Conservation (phyloP, 92 coral and sea anemone species). For the Parazoanthus atlanticus region DNA sequence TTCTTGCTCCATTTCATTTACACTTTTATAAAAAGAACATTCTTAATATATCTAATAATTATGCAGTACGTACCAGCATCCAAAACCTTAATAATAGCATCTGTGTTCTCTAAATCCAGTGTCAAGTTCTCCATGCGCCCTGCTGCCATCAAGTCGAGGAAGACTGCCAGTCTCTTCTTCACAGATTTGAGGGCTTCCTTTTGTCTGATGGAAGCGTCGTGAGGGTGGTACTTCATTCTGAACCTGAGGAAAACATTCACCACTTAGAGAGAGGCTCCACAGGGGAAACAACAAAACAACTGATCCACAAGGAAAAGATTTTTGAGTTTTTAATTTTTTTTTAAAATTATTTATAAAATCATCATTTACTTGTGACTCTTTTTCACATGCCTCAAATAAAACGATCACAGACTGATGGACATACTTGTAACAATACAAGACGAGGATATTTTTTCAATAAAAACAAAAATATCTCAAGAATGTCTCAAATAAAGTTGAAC, state of each 20-base stretch:
- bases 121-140: constrained; percentile 77
- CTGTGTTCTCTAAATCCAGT: constrained; percentile 84
- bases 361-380: too few species aligned
- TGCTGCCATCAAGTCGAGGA: constrained; percentile 76
- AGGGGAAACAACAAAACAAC: constrained; percentile 4
- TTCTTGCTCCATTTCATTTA: too few species aligned
- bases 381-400: too few species aligned
- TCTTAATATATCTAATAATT: too few species aligned
- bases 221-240: constrained; percentile 86
- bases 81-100: constrained; percentile 85
- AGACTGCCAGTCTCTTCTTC: constrained; percentile 74
- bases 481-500: too few species aligned
- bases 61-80: constrained; percentile 77
- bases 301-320: not conserved
- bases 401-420: too few species aligned
- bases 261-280: not conserved
- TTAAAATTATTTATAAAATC: too few species aligned
- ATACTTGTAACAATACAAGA: too few species aligned
- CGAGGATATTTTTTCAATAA: too few species aligned
- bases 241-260: constrained; percentile 61
- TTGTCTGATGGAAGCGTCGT: constrained; percentile 74
- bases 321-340: too few species aligned
- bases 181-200: constrained; percentile 87
- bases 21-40: too few species aligned
- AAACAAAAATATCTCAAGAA: too few species aligned